A percentile compares a stretch with the other conserved stretches of the same genome.
phyloP scores from a whole-genome alignment of 2,113 vertebrate species.

The Heteronetta atricapilla region DNA sequence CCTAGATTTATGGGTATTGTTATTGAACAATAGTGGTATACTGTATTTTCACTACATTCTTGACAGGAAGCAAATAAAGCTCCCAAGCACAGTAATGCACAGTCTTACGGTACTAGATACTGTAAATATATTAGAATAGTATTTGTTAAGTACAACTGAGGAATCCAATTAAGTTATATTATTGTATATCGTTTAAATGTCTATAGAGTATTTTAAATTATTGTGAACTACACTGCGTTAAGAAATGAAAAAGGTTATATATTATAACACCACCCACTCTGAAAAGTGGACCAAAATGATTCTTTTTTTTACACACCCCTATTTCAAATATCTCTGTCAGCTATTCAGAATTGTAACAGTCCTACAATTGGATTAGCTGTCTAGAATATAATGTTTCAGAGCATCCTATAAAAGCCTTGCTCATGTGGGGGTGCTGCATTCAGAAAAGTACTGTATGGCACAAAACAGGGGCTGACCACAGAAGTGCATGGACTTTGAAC shows the following conservation, averaged over 20 bases:
- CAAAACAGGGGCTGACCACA: neutral
- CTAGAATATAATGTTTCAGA: neutral
- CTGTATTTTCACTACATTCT: conserved; percentile 50
- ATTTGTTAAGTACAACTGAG: conserved; percentile 69
- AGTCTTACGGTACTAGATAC: conserved; percentile 56
- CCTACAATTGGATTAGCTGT: neutral
- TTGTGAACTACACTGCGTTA: conserved; percentile 77
- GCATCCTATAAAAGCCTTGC: neutral
- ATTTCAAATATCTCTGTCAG: neutral
- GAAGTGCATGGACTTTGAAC: conserved; percentile 2
- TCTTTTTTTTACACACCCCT: neutral
- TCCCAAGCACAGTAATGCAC: conserved; percentile 60
- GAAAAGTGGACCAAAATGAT: conserved; percentile 56
- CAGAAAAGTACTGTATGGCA: neutral
- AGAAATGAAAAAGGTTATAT: conserved; percentile 44
- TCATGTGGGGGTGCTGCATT: neutral
- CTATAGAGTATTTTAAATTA: conserved; percentile 84
- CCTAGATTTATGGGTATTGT: conserved; percentile 10
- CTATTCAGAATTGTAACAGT: neutral
- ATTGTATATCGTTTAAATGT: conserved; percentile 79
- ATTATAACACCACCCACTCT: conserved; percentile 40
- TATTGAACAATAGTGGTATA: conserved; percentile 30
- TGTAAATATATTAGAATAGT: conserved; percentile 72
- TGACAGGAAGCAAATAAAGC: conserved; percentile 59
- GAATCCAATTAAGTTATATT: conserved; percentile 82